Evolutionary conservation across 2,113 vertebrate genomes (phyloP), one percentile per base, ranked within the genome.

Genomic region (Sminthopsis crassicaudata): DNA sequence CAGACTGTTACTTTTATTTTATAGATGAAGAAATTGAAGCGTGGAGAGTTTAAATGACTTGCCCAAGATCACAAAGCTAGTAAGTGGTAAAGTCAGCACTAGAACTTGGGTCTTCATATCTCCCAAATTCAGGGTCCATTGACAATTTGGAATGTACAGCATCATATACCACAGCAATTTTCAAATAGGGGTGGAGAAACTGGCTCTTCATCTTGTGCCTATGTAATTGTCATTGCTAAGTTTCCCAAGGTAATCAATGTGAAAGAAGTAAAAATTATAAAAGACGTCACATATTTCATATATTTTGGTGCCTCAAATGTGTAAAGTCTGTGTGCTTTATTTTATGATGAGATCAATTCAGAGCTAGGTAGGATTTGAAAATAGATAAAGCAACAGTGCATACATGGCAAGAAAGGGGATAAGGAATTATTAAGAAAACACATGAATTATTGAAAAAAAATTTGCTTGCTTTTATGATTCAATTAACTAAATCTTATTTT

Each of bases 171-270:
- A 76, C 14, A n/a, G 16, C 19, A 42, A 84, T 84, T 84, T 42
- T 42, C 67, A 84, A 84, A 84, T 84, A 2, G 23, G 67, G n/a
- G 67, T 42, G 67, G 16, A 84, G 67, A 84, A 84, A 84, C 1
- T 84, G 67, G 67, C n/a, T 42, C 36, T 84, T 84, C 67, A 84
- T 84, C 67, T 84, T 84, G 67, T 97, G 93, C 90, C 96, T 93
- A 91, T 53, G 57, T 92, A 96, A 94, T 94, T 95, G 92, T 95
- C 96, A 98, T 97, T 97, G 97, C 97, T 97, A 94, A 93, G 91
- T 92, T 96, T 96, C 96, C 84, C 90, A 97, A 91, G 97, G 91
- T 96, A 98, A 97, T 96, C 95, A 36, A 30, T 36, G 60, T 67
- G 60, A n/a, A 95, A 91, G 46, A 46, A 22, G 24, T 16, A 46